A percentile compares a stretch with the other conserved stretches of the same genome.
phyloP scores from a whole-genome alignment of 1,140 invertebrate genomes.

The Platorchestia sp. region DNA sequence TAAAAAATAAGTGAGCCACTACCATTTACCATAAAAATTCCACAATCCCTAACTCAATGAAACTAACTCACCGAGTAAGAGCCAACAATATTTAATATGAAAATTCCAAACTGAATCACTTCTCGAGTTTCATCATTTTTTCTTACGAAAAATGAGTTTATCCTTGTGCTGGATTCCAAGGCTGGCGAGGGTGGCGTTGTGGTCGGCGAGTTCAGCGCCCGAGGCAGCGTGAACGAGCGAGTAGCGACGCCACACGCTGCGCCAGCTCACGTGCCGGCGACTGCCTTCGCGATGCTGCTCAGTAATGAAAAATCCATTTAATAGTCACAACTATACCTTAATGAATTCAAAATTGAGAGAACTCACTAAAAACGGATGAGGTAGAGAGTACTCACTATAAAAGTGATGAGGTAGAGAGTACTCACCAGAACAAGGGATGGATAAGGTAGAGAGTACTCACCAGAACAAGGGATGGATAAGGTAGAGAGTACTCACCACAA shows the following conservation, averaged over 20 bases:
- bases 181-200: conserved; percentile 28
- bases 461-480: too few species aligned
- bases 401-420: too few species aligned
- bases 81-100: too few species aligned
- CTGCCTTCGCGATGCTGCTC: conserved; percentile 24
- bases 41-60: too few species aligned
- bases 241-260: conserved; percentile 9
- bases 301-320: background rate
- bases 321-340: background rate
- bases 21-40: background rate
- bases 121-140: background rate
- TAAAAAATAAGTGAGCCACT: too few species aligned
- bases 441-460: too few species aligned
- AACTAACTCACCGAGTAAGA: too few species aligned
- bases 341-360: too few species aligned
- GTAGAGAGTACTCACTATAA: too few species aligned
- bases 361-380: too few species aligned
- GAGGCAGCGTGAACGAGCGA: conserved; percentile 4
- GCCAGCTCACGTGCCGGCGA: background rate
- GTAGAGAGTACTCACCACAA: too few species aligned
- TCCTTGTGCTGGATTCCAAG: conserved; percentile 20
- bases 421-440: too few species aligned
- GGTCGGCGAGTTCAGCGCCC: background rate
- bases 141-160: conserved; percentile 1
- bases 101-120: background rate